A percentile compares a stretch with the other conserved stretches of the same genome.
These are phyloP conservation scores for Sinotaia quadrata DNA, from an alignment of 2,888 invertebrate species.

Conservation along the genomic window DNA sequence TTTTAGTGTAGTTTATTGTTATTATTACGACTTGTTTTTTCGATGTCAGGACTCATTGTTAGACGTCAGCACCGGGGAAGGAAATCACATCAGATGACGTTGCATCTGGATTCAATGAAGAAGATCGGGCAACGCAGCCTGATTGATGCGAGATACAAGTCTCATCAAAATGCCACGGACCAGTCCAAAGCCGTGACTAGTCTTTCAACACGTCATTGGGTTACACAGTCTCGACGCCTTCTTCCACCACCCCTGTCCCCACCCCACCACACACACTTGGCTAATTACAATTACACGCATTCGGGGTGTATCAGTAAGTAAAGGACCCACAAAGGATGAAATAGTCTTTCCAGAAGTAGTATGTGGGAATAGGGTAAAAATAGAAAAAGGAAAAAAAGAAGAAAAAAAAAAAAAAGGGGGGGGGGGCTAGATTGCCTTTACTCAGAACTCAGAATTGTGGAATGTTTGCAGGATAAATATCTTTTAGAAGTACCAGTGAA, in stretches of 20 bases:
- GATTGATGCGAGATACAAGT: constrained; percentile 27
- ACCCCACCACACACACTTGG: not conserved
- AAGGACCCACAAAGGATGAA: no score
- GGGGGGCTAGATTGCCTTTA: no score
- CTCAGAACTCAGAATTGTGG: no score
- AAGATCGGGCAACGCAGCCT: constrained; percentile 27
- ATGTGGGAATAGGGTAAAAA: no score
- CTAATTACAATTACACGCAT: constrained; percentile 31
- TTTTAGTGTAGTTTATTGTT: no score
- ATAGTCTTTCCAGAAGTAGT: no score
- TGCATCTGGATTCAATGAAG: constrained; percentile 33
- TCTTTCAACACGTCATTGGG: constrained; percentile 22
- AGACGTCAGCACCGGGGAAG: constrained; percentile 27
- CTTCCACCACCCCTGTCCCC: no score
- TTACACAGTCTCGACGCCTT: no score
- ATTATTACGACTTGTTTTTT: not conserved
- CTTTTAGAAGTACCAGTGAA: no score
- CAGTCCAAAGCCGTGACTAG: not conserved
- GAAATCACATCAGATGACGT: constrained; percentile 32
- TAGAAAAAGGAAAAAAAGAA: not conserved
- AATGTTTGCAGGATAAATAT: no score
- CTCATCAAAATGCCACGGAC: not conserved
- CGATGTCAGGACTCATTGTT: constrained; percentile 7
- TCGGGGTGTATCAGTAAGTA: no score
- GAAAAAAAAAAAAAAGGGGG: not conserved